Evolutionary conservation across 2,113 vertebrate genomes (phyloP), one percentile per base, ranked within the genome.

Genomic region (Collichthys lucidus): DNA sequence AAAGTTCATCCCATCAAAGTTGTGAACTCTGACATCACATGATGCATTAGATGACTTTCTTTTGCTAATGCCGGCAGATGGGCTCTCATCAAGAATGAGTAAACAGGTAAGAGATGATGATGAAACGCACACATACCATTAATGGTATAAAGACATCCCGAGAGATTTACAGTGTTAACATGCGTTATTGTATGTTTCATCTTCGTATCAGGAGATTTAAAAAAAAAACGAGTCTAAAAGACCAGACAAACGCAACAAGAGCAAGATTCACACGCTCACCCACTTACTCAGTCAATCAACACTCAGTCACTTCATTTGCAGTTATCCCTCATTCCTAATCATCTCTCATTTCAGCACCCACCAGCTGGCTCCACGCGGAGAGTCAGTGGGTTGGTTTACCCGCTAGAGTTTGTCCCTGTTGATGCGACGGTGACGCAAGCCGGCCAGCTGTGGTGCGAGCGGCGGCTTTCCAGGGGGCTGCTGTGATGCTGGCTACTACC

Each of bases 371-470:
- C 31, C 74, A 17, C 59, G 35, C 73, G 35, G 24, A 70, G 17
- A 70, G 19, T 15, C 78, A 69, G 67, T 53, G 74, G 77, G 82
- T 31, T 61, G 73, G 79, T 76, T n/a, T 78, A 71, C 53, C 79
- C 76, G 61, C 67, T 44, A 47, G 69, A 83, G 69, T 77, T 64
- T 29, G 73, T 86, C 77, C 83, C 84, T 74, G 84, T 66, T 60
- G 79, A 52, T 42, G 1, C 11, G 15, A n/a, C 5, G 2, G 55
- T 86, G 92, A 88, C 57, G 86, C 75, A 80, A 50, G 59, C 15
- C 55, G 3, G 70, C 80, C 90, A 91, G 90, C 89, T 91, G 90
- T 73, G 86, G 85, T 77, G 86, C 46, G 60, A 86, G 52, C 76
- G 74, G 82, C 60, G 70, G 74, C 53, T 71, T 75, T 71, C 6